Evolutionary conservation across 1,140 invertebrate genomes (phyloP), one percentile per base, ranked within the genome.

Genomic region (Panagrolaimus sp.): DNA sequence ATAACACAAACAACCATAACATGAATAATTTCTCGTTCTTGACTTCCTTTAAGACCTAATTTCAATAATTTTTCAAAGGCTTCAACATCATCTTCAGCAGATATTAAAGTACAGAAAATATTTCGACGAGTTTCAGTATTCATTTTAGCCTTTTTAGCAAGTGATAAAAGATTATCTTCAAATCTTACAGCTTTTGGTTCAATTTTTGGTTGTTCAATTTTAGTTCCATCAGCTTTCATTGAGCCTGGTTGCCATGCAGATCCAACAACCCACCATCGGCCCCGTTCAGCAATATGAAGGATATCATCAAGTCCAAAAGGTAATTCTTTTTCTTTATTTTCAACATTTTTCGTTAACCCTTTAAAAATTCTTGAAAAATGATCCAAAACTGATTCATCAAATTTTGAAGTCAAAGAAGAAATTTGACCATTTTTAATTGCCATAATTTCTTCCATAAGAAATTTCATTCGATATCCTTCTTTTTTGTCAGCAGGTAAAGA

Each of bases 191-290:
- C 63, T 45, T 62, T 43, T 7, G 31, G 31, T 38, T 38, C 31
- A 48, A 65, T 8, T 11, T 53, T 63, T 2, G 51, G 11, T 67
- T 66, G 64, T 67, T 48, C 16, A 20, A 65, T 46, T 8, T 48
- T 47, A 45, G 66, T 48, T 48, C 45, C 69, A 77, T 78, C 43
- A 71, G 78, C 31, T 3, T 20, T 16, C 51, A 57, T 16, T 68
- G 70, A 75, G 43, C 67, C 86, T 85, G 0, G 91, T 91, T 45
- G 88, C 87, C 93, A 97, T 0, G 93, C 93, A 0, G 93, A 96
- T 0, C 94, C 95, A 7, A 97, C 90, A 62, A 97, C 87, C 94
- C 95, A 98, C 95, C 94, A 98, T 81, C 91, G 90, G 0, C 93
- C 94, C 74, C 88, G 86, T 82, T 90, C 88, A 68, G 92, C 89